phyloP scores from a whole-genome alignment of 1,140 invertebrate species.

The Leptinotarsa lineolata region DNA sequence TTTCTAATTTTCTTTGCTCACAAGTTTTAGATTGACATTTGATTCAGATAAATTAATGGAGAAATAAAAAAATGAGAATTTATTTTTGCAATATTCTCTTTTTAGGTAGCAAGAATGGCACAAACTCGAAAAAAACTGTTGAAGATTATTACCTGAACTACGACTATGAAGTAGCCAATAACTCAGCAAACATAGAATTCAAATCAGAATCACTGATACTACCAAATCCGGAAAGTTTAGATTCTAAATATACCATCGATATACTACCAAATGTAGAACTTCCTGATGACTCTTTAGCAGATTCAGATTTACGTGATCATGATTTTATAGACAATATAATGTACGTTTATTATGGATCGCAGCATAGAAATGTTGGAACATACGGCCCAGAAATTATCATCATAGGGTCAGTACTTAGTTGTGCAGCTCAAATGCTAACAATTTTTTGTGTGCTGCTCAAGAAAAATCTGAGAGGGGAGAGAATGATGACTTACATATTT shows the following conservation, averaged over 20 bases:
- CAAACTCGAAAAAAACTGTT: constrained; percentile 10
- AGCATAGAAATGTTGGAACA: constrained; percentile 48
- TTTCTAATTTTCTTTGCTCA: too few species aligned
- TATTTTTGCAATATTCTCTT: neutral
- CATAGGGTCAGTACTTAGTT: constrained; percentile 53
- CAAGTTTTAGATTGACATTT: too few species aligned
- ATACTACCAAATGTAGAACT: constrained; percentile 51
- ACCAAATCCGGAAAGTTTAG: constrained; percentile 51
- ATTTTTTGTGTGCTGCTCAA: constrained; percentile 52
- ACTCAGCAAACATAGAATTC: constrained; percentile 32
- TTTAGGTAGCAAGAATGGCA: constrained; percentile 19
- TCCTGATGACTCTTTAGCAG: constrained; percentile 52
- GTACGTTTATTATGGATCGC: constrained; percentile 63
- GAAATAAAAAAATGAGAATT: too few species aligned
- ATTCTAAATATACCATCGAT: constrained; percentile 49
- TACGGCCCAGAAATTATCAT: constrained; percentile 55
- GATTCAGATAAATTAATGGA: too few species aligned
- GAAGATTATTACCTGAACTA: constrained; percentile 54
- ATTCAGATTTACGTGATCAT: constrained; percentile 58
- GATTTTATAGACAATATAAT: constrained; percentile 63
- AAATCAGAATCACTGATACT: constrained; percentile 51
- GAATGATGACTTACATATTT: constrained; percentile 50
- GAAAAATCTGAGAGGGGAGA: constrained; percentile 50
- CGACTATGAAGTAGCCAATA: constrained; percentile 49
- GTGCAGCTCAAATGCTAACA: constrained; percentile 53